Evolutionary conservation across 2,797 vertebrate genomes (phyloP), one percentile per base, ranked within the genome.

Genomic region (Brotula barbata): DNA sequence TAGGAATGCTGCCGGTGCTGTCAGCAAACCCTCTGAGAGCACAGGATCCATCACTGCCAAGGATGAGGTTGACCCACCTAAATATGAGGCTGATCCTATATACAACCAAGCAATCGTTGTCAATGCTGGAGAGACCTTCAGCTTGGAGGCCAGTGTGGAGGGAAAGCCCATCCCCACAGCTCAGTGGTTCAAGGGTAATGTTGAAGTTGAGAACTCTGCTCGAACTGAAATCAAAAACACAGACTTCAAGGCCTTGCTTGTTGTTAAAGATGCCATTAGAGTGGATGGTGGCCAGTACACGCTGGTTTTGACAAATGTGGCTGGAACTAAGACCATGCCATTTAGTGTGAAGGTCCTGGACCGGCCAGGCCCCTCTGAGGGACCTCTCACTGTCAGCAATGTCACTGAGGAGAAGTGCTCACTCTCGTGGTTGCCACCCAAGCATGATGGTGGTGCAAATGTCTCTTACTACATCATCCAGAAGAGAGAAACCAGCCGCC

Each of bases 401-500:
- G 95, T 98, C 67, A 98, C 96, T 61, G 90, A 92, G 87, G 97
- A 99, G 83, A 99, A 98, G 83, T 99, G 97, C 66, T 93, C 93
- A 51, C 85, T 99, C 50, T 91, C 96, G 37, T 99, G 97, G 97
- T 87, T 90, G 75, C 94, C 95, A 78, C 97, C 97, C 61, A 91
- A 90, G 75, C 94, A 98, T 56, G 96, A 99, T 80, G 97, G 97
- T 50, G 97, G 97, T 64, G 95, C 94, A 78, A 94, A 92, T 70
- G 92, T 99, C 89, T 95, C 94, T 82, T 92, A 98, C 80, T 99
- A 98, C 50, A 54, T 98, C 34, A 93, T 99, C 87, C 95, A 99
- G 85, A 99, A 96, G 84, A 92, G 97, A 90, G 96, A 99, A 93
- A 99, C 97, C 22, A 99, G 96, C 77, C 94, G 96, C 33, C 88